Base-by-base conservation (phyloP, 2,888 invertebrate species). In the Osmoderma eremita region DNA sequence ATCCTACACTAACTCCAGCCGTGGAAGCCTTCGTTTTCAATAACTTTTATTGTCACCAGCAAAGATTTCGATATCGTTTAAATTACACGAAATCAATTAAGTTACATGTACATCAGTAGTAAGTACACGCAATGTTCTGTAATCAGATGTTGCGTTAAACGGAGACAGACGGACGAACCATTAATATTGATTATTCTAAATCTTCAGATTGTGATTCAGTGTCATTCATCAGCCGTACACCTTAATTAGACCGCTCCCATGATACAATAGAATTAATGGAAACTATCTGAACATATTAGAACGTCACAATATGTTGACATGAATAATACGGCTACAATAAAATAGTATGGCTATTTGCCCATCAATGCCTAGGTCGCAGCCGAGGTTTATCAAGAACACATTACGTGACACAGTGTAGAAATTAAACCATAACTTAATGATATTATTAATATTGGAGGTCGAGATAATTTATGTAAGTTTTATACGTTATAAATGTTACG, bases 351-450 rank as follows among this genome's bases (percentile, higher is more conserved):
- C 56, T 68, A 69, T 75, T 75, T 72, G 70, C 75, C 77, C 76
- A 76, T 72, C 74, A 72, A 71, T 77, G 76, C 75, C 74, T 76
- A 73, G 75, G 76, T 76, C 76, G 73, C 72, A 72, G 58, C 15
- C 53, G 70, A 71, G 63, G 69, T 68, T 67, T 72, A 71, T 65
- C 18, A 72, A 72, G 71, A 67, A 69, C 67, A 53, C 39, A 63
- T 67, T 50, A 67, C 45, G 48, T 56, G 63, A 42, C 53, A 51
- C 51, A 24, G 30, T 63, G 24, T 41, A 36, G 53, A 63, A 42
- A 54, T 38, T 30, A 36, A 22, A 20, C 36, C 15, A 45, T 65
- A 45, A 54, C 13, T 56, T 48, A 38, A 65, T 56, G 48, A 38
- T 54, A 54, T 54, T 61, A 48, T 61, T 61, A 61, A 48, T 61